Percentiles rank a stretch among this genome's conserved stretches.
Evolutionary conservation across 2,797 vertebrate genomes (phyloP).

Genomic region (Melanotaenia nigrans): DNA sequence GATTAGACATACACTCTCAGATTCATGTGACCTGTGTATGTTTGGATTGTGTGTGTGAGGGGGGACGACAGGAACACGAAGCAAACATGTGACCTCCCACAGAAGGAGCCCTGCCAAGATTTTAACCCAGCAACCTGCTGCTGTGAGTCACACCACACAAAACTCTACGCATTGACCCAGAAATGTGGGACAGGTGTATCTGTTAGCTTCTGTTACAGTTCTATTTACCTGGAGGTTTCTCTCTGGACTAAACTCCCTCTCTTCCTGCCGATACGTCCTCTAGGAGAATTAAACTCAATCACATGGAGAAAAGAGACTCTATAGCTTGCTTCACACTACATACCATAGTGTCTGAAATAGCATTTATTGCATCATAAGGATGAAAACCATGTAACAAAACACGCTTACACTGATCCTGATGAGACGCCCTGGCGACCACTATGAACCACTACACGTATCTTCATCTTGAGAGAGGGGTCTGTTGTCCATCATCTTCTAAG

Average conservation of each 20-base stretch:
- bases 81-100: constrained; percentile 58
- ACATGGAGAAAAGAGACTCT: constrained; percentile 3
- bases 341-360: neutral
- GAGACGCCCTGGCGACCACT: neutral
- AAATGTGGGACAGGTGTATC: constrained; percentile 16
- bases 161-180: neutral
- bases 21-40: constrained; percentile 62
- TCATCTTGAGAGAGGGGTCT: constrained; percentile 4
- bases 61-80: constrained; percentile 24
- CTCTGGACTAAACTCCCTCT: neutral
- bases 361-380: neutral
- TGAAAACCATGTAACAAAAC: neutral
- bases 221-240: constrained; percentile 1
- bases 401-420: neutral
- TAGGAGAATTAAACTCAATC: neutral
- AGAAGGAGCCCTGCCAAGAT: constrained; percentile 14
- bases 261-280: neutral
- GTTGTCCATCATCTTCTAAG: constrained; percentile 35
- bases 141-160: neutral
- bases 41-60: constrained; percentile 30
- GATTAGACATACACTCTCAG: constrained; percentile 52
- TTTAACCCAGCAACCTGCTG: constrained; percentile 10
- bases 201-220: constrained; percentile 5
- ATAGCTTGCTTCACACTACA: neutral
- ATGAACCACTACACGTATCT: neutral